A percentile compares a stretch with the other conserved stretches of the same genome.
Conservation (phyloP, 2,113 vertebrate genomes). For the Stercorarius parasiticus region DNA sequence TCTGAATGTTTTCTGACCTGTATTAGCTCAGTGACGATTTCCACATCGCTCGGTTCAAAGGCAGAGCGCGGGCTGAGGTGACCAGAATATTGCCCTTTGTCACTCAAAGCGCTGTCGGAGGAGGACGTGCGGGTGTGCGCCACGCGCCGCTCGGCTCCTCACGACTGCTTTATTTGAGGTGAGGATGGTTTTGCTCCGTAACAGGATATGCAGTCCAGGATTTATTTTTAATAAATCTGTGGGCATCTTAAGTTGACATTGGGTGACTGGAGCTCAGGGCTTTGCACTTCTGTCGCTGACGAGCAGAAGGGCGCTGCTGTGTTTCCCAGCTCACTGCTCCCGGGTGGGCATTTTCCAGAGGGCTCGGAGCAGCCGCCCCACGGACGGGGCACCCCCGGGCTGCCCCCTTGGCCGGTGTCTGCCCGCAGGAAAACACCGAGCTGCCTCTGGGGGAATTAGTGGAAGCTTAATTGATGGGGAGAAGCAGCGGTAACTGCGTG, state of each 20-base stretch:
- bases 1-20: neutral
- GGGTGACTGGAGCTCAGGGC: neutral
- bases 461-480: neutral
- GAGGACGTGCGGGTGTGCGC: rapidly evolving
- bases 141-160: neutral
- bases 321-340: neutral
- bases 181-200: rapidly evolving
- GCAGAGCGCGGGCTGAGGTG: too few species aligned
- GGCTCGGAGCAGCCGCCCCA: neutral
- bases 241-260: neutral
- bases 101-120: too few species aligned
- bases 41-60: neutral
- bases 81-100: neutral
- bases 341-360: rapidly evolving
- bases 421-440: rapidly evolving
- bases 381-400: rapidly evolving
- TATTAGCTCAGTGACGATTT: neutral
- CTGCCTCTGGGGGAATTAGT: neutral
- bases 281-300: rapidly evolving
- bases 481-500: neutral
- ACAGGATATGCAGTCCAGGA: too few species aligned
- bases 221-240: neutral
- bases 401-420: neutral
- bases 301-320: rapidly evolving
- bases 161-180: neutral